Evolutionary conservation across 2,797 vertebrate species (phyloP).

Genomic region (Coluber constrictor): DNA sequence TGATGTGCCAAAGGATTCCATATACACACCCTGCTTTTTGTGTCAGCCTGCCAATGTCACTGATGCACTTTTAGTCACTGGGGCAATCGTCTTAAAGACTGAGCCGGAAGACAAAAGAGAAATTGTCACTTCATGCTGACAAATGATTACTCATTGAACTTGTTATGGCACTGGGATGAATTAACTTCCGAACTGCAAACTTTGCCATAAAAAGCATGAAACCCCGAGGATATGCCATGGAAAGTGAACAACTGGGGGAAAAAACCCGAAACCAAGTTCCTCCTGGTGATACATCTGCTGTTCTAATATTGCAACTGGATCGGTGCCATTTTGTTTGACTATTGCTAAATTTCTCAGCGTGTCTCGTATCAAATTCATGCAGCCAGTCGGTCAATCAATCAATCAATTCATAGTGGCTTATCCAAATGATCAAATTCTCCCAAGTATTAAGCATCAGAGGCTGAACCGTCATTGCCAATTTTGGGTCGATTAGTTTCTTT

Average conservation of each 20-base stretch:
- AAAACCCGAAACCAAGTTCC: background rate
- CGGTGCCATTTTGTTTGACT: background rate
- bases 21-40: constrained; percentile 44
- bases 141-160: constrained; percentile 57
- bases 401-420: background rate
- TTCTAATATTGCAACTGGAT: constrained; percentile 14
- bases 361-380: background rate
- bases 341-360: background rate
- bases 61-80: constrained; percentile 50
- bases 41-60: constrained; percentile 38
- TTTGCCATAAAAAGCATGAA: constrained; percentile 50
- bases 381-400: background rate
- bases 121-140: constrained; percentile 63
- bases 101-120: constrained; percentile 62
- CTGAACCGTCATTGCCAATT: background rate
- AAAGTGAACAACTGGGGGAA: constrained; percentile 42
- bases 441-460: background rate
- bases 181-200: constrained; percentile 59
- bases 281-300: constrained; percentile 15
- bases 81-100: constrained; percentile 45
- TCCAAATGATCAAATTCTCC: background rate
- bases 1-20: constrained; percentile 50
- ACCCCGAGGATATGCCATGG: constrained; percentile 17
- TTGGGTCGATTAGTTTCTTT: background rate
- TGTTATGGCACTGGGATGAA: constrained; percentile 48